Evolutionary conservation across 1,140 invertebrate species (phyloP), one percentile per base, ranked within the genome.

Genomic region (Panagrolaimus sp.): DNA sequence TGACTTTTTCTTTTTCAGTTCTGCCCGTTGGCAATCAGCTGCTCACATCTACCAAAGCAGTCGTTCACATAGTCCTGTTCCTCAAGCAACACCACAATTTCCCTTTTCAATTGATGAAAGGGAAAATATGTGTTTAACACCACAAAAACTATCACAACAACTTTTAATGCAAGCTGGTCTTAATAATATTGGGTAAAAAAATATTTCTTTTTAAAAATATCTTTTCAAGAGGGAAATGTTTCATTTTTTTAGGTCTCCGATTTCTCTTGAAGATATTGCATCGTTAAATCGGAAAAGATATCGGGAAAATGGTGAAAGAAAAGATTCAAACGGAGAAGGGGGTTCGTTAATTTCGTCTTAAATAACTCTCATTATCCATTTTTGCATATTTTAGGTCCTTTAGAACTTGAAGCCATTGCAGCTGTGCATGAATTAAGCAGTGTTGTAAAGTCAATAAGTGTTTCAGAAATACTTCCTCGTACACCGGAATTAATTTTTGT

Each of bases 371-470:
- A n/a, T n/a, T n/a, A n/a, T n/a, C n/a, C n/a, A n/a, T n/a, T n/a
- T n/a, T n/a, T n/a, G n/a, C n/a, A 38, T 38, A 4, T 38, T 38
- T 38, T 7, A 38, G 32, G 32, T 1, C 72, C 76, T 12, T 65
- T 82, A 9, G 80, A 82, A 70, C 66, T 82, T 58, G 80, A 82
- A 62, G 80, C 80, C 1, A 83, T 82, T 43, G 77, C 80, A 3
- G 82, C 80, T 17, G 82, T 82, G 24, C 82, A 82, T 48, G 80
- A 82, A 69, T 67, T 64, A 21, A 46, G 38, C 44, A 58, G 4
- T 43, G 58, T 46, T 43, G 79, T 81, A 1, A 46, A 74, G 15
- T 55, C 69, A 21, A 82, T 82, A n/a, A 76, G 38, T 43, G 80
- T 82, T 1, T 83, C 81, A 5, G 80, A 82, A 63, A 81, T 82